Evolutionary conservation across 2,888 invertebrate species (phyloP).

Genomic region (Drosophila nigricruria): DNA sequence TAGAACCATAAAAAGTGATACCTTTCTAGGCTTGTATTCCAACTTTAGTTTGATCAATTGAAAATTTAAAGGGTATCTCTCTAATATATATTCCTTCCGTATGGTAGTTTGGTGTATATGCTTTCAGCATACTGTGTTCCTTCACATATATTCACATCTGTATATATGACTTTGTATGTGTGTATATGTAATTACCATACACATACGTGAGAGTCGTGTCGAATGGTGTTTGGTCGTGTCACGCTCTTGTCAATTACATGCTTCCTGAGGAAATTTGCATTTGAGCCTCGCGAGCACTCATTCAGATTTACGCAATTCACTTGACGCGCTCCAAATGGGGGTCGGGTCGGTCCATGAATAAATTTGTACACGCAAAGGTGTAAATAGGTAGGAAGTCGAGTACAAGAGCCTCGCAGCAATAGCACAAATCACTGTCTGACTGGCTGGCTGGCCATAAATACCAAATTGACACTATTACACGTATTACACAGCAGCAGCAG

Average conservation of each 20-base stretch:
- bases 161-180: constrained; percentile 8
- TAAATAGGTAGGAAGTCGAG: constrained; percentile 8
- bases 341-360: constrained; percentile 37
- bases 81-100: constrained; percentile 13
- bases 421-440: constrained; percentile 69
- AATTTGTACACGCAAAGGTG: constrained; percentile 27
- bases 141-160: constrained; percentile 4
- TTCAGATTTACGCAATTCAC: constrained; percentile 37
- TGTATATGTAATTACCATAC: constrained; percentile 8
- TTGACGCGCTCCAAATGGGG: constrained; percentile 15
- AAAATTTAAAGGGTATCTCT: neutral
- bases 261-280: constrained; percentile 72
- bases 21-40: neutral
- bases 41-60: neutral
- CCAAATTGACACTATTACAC: constrained; percentile 77
- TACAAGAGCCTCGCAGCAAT: constrained; percentile 10
- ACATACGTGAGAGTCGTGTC: constrained; percentile 22
- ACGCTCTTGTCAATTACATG: constrained; percentile 47
- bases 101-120: constrained; percentile 29
- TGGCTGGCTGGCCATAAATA: constrained; percentile 62
- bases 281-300: constrained; percentile 37
- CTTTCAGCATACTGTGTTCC: constrained; percentile 26
- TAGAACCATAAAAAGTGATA: neutral
- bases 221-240: constrained; percentile 18
- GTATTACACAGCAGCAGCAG: constrained; percentile 41